phyloP scores from a whole-genome alignment of 2,113 vertebrate species.

The Bubo bubo region DNA sequence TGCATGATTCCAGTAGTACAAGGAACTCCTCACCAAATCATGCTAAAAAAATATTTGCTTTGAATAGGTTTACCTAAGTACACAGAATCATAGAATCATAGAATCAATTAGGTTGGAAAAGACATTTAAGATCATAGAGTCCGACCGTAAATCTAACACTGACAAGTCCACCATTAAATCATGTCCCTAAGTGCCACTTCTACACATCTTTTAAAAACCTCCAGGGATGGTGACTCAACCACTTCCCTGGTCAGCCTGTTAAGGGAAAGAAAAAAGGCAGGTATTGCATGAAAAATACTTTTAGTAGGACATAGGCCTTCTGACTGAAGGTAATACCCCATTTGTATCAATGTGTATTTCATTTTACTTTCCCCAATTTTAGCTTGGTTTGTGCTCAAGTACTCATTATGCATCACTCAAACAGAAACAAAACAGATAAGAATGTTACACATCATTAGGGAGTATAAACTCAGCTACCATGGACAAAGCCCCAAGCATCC shows the following conservation, averaged over 20 bases:
- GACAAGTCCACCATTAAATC: neutral
- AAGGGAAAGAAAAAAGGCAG: neutral
- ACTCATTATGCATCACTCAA: neutral
- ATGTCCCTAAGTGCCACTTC: neutral
- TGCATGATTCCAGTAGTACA: neutral
- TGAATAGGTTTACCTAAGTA: conserved; percentile 3
- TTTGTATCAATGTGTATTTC: neutral
- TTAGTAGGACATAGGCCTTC: neutral
- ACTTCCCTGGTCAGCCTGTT: neutral
- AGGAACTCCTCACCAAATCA: neutral
- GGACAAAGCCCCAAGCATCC: neutral
- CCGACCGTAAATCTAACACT: neutral
- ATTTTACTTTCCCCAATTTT: neutral
- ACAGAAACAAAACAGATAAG: neutral
- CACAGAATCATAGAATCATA: neutral
- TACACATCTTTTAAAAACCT: neutral
- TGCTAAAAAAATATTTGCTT: neutral
- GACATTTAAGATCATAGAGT: neutral
- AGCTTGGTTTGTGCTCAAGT: neutral
- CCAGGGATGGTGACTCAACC: neutral
- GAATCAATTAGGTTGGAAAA: neutral
- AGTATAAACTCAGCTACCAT: neutral
- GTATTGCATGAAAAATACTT: neutral
- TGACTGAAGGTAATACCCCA: neutral
- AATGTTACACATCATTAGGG: neutral